A percentile compares a stretch with the other conserved stretches of the same genome.
These are phyloP conservation scores for Hypena proboscidalis DNA, from an alignment of 2,888 invertebrate species.

Conservation along the genomic window DNA sequence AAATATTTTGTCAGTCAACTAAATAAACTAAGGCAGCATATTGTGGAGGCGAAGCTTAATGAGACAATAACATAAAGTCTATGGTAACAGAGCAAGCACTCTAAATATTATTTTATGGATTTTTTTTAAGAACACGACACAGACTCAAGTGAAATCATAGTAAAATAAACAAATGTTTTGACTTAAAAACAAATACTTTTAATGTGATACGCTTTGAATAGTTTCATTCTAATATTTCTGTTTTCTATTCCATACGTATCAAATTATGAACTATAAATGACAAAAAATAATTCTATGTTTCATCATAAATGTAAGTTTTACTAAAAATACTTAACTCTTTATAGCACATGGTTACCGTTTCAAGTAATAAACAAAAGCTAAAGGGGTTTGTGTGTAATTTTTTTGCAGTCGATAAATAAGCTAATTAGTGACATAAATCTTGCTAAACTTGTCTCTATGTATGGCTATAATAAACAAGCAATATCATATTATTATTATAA, in stretches of 20 bases:
- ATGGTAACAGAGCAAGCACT: constrained; percentile 27
- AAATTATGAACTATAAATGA: too few relatives aligned
- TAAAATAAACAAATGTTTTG: too few relatives aligned
- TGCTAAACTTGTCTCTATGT: constrained; percentile 68
- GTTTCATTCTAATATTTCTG: too few relatives aligned
- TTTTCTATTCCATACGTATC: too few relatives aligned
- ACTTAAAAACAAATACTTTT: too few relatives aligned
- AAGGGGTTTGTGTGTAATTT: constrained; percentile 82
- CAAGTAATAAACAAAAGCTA: constrained; percentile 63
- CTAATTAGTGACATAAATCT: constrained; percentile 81
- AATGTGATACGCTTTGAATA: too few relatives aligned
- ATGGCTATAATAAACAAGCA: constrained; percentile 59
- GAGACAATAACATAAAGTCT: constrained; percentile 35
- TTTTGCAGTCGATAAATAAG: constrained; percentile 74
- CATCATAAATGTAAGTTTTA: constrained; percentile 23
- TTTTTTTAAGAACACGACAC: constrained; percentile 20
- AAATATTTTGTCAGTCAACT: constrained; percentile 39
- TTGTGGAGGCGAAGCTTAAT: constrained; percentile 36
- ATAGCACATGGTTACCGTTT: constrained; percentile 39
- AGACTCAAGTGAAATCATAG: constrained; percentile 25
- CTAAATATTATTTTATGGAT: constrained; percentile 45
- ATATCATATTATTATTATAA: too few relatives aligned
- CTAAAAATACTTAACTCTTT: constrained; percentile 30
- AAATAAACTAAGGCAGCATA: constrained; percentile 38
- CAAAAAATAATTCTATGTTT: too few relatives aligned